A percentile compares a stretch with the other conserved stretches of the same genome.
phyloP scores from a whole-genome alignment of 2,113 vertebrate species.

The Pan paniscus region DNA sequence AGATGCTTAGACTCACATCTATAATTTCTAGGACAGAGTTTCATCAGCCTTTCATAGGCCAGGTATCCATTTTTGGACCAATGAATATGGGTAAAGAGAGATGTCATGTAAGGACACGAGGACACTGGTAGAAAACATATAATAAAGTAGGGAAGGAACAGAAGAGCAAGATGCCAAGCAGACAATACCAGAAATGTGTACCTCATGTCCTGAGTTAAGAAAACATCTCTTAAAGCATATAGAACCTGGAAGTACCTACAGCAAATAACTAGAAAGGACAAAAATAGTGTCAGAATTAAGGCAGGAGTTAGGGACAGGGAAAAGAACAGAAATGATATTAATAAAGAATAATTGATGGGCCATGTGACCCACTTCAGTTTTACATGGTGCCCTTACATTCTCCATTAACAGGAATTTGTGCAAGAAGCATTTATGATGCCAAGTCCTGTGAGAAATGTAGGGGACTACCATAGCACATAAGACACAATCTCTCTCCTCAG shows the following conservation, averaged over 20 bases:
- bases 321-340: not conserved
- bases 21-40: not conserved
- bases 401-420: not conserved
- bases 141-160: not conserved
- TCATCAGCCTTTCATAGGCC: not conserved
- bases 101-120: not conserved
- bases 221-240: not conserved
- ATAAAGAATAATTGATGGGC: not conserved
- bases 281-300: not conserved
- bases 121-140: not conserved
- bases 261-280: not conserved
- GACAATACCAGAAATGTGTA: not conserved
- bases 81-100: not conserved
- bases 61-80: not conserved
- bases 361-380: not conserved
- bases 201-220: not conserved
- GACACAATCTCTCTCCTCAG: not conserved
- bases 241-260: not conserved
- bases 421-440: not conserved
- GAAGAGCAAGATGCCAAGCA: not conserved
- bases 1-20: not conserved
- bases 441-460: not conserved
- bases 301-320: not conserved
- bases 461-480: not conserved
- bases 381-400: not conserved